Base-by-base conservation (phyloP, 1,140 invertebrate genomes). In the Lethrus apterus region DNA sequence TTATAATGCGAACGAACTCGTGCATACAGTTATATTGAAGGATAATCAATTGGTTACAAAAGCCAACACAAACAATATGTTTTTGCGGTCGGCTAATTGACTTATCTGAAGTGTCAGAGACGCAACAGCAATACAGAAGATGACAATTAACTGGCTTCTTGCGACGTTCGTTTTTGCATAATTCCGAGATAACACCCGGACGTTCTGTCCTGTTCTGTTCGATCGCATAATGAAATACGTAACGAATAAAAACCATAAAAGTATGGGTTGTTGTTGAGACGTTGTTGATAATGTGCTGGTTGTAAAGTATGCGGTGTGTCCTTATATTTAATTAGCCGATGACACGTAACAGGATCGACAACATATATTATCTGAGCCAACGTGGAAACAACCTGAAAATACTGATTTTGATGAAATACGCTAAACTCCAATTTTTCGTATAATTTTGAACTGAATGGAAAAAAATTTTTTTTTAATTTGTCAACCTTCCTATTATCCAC, bases 281-380 rank as follows among this genome's bases (percentile, higher is more conserved):
- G n/a, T 23, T 13, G 35, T 38, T 38, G 35, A 38, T 38, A 38
- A 23, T 14, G 18, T 9, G 35, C 18, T 38, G 35, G 10, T 38
- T 8, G 35, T 23, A 38, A 38, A 38, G 35, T 38, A 38, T 38
- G 35, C 35, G 20, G 18, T 21, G 18, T 21, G 35, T 38, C 35
- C 35, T 38, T 38, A 38, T 38, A 38, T 38, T 38, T 38, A 38
- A 38, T 38, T 38, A 38, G 35, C 19, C 35, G 35, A 18, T 38
- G 35, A 38, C 35, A 18, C 24, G 35, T 38, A 38, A 38, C 19
- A 11, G 35, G 24, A 38, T 38, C 35, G 35, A 18, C 35, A 38
- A 34, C 35, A 38, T 38, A 38, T 19, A 38, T 38, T 21, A 38
- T 21, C 35, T 38, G 24, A 11, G 35, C 24, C 24, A 21, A 21